Percentiles rank a stretch among this genome's conserved stretches.
These are phyloP conservation scores for Hapalemur alaotrensis DNA, from an alignment of 2,797 vertebrate species.

Conservation along the genomic window DNA sequence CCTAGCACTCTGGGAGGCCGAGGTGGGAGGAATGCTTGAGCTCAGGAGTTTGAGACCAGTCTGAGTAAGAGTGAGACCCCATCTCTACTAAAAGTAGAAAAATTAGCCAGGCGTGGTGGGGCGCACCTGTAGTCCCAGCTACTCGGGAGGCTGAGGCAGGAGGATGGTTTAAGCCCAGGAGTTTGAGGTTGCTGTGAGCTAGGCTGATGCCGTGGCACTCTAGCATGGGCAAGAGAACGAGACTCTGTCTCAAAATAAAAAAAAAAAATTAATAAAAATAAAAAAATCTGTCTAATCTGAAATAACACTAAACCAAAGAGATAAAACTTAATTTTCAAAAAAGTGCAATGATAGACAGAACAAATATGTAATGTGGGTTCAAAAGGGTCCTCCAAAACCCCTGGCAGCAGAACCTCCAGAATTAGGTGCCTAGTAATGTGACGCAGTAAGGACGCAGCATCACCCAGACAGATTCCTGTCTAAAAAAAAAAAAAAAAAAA, in stretches of 20 bases:
- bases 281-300: not conserved
- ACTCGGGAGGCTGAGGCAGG: too few species aligned
- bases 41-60: too few species aligned
- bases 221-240: not conserved
- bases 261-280: not conserved
- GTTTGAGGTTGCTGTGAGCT: too few species aligned
- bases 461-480: not conserved
- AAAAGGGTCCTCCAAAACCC: not conserved
- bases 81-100: too few species aligned
- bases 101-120: too few species aligned
- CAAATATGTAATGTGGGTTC: not conserved
- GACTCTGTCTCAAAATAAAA: not conserved
- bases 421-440: not conserved
- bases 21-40: too few species aligned
- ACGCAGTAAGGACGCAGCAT: not conserved
- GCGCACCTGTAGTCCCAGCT: too few species aligned
- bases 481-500: not conserved
- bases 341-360: not conserved
- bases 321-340: not conserved
- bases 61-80: too few species aligned
- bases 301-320: not conserved
- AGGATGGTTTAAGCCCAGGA: too few species aligned
- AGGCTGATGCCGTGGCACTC: too few species aligned
- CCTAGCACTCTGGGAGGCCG: too few species aligned
- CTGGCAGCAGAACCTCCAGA: not conserved